A percentile compares a stretch with the other conserved stretches of the same genome.
These are phyloP conservation scores for Notospermus geniculatus DNA, from an alignment of 1,140 invertebrate genomes.

Conservation along the genomic window DNA sequence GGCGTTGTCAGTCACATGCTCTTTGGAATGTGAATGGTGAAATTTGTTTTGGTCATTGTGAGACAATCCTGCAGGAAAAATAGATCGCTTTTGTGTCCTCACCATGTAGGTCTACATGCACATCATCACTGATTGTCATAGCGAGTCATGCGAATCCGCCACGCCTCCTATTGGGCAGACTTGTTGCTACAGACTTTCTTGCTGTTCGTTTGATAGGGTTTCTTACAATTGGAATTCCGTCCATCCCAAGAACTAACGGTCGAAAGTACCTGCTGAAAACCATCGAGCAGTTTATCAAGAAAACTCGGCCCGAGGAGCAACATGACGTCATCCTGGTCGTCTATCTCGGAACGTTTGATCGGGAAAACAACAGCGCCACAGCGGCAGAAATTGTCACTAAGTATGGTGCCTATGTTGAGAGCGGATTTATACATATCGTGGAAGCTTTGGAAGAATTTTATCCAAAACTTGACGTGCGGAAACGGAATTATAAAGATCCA, in stretches of 20 bases:
- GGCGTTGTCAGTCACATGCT: too few relatives aligned
- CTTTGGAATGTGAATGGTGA: too few relatives aligned
- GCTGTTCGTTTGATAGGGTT: slow-evolving; percentile 26
- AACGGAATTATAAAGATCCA: slow-evolving; percentile 44
- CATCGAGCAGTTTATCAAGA: slow-evolving; percentile 31
- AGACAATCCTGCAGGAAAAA: too few relatives aligned
- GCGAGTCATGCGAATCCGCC: too few relatives aligned
- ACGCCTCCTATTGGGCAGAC: not conserved
- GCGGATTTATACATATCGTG: slow-evolving; percentile 46
- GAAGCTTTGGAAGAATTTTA: slow-evolving; percentile 38
- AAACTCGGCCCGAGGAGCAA: slow-evolving; percentile 23
- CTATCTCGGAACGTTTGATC: slow-evolving; percentile 32
- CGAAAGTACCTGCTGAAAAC: slow-evolving; percentile 33
- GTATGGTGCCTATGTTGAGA: slow-evolving; percentile 21
- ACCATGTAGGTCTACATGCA: too few relatives aligned
- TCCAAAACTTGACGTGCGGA: slow-evolving; percentile 39
- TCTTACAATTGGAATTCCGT: slow-evolving; percentile 46
- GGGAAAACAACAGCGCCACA: slow-evolving; percentile 27
- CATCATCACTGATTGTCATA: too few relatives aligned
- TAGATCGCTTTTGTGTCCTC: too few relatives aligned
- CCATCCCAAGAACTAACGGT: slow-evolving; percentile 29
- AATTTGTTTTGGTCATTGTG: too few relatives aligned
- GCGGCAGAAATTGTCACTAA: slow-evolving; percentile 17
- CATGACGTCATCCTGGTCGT: slow-evolving; percentile 30
- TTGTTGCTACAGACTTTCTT: slow-evolving; percentile 1